These are phyloP conservation scores for Anguilla obscura DNA, from an alignment of 2,797 vertebrate species.

Conservation along the genomic window DNA sequence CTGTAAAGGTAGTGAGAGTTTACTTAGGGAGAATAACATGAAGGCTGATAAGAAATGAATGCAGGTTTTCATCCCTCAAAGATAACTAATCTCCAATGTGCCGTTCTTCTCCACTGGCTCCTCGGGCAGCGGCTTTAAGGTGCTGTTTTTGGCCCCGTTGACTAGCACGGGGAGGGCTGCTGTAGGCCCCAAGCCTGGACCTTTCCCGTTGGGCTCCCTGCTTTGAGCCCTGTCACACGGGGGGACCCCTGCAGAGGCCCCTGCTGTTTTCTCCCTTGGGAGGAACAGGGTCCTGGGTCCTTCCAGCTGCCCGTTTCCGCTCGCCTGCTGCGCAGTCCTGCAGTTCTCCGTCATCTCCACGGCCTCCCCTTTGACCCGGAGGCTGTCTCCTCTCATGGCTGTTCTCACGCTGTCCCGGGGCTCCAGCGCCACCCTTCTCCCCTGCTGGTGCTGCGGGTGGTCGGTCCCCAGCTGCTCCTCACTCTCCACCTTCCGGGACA, in stretches of 20 bases:
- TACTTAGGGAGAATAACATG: neutral
- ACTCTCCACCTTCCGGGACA: slow-evolving; percentile 64
- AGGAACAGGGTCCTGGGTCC: slow-evolving; percentile 34
- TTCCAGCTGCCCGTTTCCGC: slow-evolving; percentile 42
- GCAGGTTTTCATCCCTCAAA: slow-evolving; percentile 50
- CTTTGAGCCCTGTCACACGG: slow-evolving; percentile 27
- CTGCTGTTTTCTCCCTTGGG: slow-evolving; percentile 24
- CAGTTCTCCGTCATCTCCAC: slow-evolving; percentile 51
- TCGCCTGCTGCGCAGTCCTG: slow-evolving; percentile 51
- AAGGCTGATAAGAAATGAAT: neutral
- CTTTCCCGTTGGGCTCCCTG: slow-evolving; percentile 30
- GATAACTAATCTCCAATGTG: slow-evolving; percentile 68
- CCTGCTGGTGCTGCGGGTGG: slow-evolving; percentile 58
- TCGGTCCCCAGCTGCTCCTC: slow-evolving; percentile 61
- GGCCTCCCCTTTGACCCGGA: slow-evolving; percentile 40
- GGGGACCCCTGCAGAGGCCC: slow-evolving; percentile 28
- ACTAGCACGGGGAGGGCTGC: slow-evolving; percentile 17
- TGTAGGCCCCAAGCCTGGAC: slow-evolving; percentile 37
- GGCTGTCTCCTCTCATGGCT: slow-evolving; percentile 17
- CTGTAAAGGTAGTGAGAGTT: neutral
- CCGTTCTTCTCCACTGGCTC: slow-evolving; percentile 45
- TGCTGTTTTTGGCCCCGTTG: slow-evolving; percentile 41
- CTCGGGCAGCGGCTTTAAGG: slow-evolving; percentile 46
- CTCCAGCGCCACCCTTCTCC: slow-evolving; percentile 55
- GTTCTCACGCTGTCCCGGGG: slow-evolving; percentile 45